These are phyloP conservation scores for Ridgeia piscesae DNA, from an alignment of 1,140 invertebrate species.

Conservation along the genomic window DNA sequence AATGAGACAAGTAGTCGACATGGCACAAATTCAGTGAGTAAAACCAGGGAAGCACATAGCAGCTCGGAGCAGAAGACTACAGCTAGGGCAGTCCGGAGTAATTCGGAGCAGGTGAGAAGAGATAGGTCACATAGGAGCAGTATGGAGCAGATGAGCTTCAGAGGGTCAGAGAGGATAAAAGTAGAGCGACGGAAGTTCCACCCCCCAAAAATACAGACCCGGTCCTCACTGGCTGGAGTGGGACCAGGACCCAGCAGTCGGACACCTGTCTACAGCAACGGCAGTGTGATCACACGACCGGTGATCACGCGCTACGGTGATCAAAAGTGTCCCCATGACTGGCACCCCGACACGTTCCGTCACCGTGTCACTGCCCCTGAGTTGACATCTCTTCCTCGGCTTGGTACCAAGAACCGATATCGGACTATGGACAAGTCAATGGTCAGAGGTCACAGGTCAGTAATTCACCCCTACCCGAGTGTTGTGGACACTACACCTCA, in stretches of 20 bases:
- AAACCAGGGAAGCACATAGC: neutral
- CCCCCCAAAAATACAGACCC: neutral
- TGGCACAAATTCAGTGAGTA: neutral
- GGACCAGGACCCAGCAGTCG: neutral
- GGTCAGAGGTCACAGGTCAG: neutral
- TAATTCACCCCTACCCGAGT: neutral
- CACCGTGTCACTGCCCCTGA: constrained; percentile 23
- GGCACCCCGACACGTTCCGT: neutral
- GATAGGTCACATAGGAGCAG: neutral
- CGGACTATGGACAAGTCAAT: neutral
- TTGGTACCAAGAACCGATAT: constrained; percentile 5
- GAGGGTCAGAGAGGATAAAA: neutral
- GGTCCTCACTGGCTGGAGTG: neutral
- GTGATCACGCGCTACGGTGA: constrained; percentile 25
- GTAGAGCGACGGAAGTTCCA: neutral
- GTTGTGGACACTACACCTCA: neutral
- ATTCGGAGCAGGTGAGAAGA: neutral
- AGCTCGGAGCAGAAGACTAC: neutral
- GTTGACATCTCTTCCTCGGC: constrained; percentile 17
- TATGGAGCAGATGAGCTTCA: neutral
- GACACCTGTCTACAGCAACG: neutral
- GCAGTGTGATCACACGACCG: constrained; percentile 11
- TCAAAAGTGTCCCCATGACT: neutral
- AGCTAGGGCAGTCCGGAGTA: neutral
- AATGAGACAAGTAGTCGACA: neutral